phyloP scores from a whole-genome alignment of 2,113 vertebrate species.

The Colaptes auratus region DNA sequence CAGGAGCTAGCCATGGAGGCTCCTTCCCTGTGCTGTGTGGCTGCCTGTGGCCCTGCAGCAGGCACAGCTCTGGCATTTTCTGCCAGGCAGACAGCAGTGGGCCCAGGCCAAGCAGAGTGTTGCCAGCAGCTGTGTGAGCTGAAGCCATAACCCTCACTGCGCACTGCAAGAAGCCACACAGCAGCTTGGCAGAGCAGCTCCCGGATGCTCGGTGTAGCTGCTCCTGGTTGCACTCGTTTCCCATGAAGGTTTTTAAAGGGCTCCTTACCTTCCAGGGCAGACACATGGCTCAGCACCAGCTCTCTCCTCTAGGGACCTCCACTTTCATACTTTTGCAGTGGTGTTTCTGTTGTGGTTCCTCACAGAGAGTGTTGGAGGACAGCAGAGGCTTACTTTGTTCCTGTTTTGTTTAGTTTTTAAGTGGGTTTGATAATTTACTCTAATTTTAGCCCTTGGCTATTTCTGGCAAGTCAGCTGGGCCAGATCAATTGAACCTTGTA shows the following conservation, averaged over 20 bases:
- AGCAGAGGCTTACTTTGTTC: slow-evolving; percentile 15
- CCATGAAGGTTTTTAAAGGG: slow-evolving; percentile 6
- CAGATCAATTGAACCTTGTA: slow-evolving; percentile 59
- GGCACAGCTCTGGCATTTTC: not conserved
- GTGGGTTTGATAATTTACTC: slow-evolving; percentile 61
- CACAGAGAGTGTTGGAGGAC: not conserved
- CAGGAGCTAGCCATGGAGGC: not conserved
- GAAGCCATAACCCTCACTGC: not conserved
- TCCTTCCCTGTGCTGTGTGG: not conserved
- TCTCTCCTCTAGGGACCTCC: not conserved
- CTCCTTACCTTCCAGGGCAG: slow-evolving; percentile 71
- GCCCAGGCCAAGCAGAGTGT: not conserved
- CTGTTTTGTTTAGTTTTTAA: not conserved
- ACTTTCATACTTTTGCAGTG: slow-evolving; percentile 9
- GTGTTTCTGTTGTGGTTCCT: slow-evolving; percentile 4
- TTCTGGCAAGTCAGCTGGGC: slow-evolving; percentile 34
- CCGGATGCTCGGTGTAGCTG: not conserved
- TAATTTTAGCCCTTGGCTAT: slow-evolving; percentile 70
- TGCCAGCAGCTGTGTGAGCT: not conserved
- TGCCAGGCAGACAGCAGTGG: not conserved
- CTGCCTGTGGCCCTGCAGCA: too few relatives aligned
- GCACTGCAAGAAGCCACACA: not conserved
- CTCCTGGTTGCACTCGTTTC: not conserved
- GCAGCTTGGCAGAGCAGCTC: not conserved
- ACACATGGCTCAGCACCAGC: slow-evolving; percentile 67